phyloP scores from a whole-genome alignment of 2,113 vertebrate genomes.

The Illadopsis cleaveri region DNA sequence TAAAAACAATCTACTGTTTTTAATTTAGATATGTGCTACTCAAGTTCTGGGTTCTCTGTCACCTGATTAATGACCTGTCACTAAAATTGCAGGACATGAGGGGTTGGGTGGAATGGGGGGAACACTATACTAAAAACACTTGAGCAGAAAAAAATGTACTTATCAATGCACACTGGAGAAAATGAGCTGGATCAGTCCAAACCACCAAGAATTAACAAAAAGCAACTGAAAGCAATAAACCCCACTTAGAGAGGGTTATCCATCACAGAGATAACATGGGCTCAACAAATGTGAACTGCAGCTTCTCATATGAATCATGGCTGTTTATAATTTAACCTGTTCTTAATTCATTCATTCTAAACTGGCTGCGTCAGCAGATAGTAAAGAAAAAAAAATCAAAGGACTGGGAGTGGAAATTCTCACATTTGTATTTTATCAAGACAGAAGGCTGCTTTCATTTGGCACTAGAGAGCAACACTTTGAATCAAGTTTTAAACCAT shows the following conservation, averaged over 20 bases:
- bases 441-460: neutral
- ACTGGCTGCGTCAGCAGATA: neutral
- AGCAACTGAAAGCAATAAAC: neutral
- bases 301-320: neutral
- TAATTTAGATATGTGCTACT: neutral
- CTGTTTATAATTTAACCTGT: neutral
- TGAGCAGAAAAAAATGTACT: fast-evolving
- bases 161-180: neutral
- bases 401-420: neutral
- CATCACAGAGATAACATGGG: neutral
- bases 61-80: neutral
- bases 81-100: neutral
- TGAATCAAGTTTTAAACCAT: neutral
- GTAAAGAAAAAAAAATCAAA: neutral
- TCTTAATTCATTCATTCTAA: neutral
- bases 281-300: neutral
- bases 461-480: neutral
- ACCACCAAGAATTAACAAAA: neutral
- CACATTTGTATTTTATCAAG: neutral
- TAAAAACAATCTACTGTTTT: neutral
- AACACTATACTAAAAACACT: neutral
- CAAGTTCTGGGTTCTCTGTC: neutral
- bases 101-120: neutral
- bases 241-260: neutral
- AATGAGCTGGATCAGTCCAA: neutral